Conservation (phyloP, 2,113 vertebrate species). For the Microcebus jonahi region DNA sequence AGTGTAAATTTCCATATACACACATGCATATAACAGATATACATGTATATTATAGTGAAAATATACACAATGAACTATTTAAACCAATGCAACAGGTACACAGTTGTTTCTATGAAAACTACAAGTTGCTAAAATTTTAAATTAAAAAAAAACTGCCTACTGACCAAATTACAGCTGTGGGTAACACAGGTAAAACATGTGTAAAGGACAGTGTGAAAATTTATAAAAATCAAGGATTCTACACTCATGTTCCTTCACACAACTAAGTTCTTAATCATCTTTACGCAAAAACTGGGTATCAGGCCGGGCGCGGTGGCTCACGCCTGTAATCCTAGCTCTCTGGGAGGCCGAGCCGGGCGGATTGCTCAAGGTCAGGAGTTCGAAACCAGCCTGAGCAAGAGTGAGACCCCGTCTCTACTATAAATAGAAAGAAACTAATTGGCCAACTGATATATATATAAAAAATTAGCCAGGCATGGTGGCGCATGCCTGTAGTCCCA, state of each 20-base stretch:
- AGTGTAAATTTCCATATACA: background rate
- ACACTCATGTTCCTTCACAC: background rate
- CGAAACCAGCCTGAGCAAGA: too few relatives aligned
- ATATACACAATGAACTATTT: background rate
- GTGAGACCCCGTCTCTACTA: too few relatives aligned
- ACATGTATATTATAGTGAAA: background rate
- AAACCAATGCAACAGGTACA: background rate
- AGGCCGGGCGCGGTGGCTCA: too few relatives aligned
- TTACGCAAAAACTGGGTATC: background rate
- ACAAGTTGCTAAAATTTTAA: background rate
- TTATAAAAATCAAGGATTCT: background rate
- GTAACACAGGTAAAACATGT: background rate
- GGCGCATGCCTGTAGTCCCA: too few relatives aligned
- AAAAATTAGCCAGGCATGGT: too few relatives aligned
- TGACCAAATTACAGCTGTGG: background rate
- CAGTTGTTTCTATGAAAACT: background rate
- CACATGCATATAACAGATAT: background rate
- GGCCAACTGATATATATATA: too few relatives aligned
- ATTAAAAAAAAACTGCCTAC: background rate
- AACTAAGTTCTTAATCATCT: background rate
- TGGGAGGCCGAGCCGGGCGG: too few relatives aligned
- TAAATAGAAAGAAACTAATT: too few relatives aligned
- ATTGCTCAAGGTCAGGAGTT: too few relatives aligned
- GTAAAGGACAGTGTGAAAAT: background rate
- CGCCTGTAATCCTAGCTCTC: too few relatives aligned